phyloP scores from a whole-genome alignment of 2,113 vertebrate species.

The Chaetops frenatus region DNA sequence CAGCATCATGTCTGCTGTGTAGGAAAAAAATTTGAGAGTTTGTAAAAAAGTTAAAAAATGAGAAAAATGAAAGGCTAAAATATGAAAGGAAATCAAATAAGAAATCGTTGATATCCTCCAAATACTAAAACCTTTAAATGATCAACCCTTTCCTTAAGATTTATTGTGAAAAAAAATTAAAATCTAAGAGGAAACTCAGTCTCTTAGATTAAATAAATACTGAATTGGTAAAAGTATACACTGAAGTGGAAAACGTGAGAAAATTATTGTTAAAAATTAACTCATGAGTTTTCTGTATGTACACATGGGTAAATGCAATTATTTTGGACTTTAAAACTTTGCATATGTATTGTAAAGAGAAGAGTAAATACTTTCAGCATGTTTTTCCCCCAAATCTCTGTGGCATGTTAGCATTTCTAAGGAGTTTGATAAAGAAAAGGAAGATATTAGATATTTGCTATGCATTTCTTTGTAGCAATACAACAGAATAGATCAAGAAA shows the following conservation, averaged over 20 bases:
- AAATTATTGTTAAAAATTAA: not conserved
- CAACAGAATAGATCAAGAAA: not conserved
- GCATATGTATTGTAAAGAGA: not conserved
- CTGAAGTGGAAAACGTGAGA: not conserved
- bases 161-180: not conserved
- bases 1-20: not conserved
- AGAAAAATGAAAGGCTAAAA: not conserved
- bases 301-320: not conserved
- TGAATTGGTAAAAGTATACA: not conserved
- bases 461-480: not conserved
- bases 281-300: not conserved
- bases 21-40: not conserved
- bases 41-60: not conserved
- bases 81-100: not conserved
- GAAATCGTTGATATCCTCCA: not conserved
- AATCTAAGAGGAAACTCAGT: not conserved
- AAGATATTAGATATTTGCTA: not conserved
- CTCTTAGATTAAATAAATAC: not conserved
- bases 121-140: not conserved
- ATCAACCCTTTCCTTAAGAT: not conserved
- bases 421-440: not conserved
- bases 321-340: not conserved
- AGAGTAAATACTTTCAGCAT: not conserved
- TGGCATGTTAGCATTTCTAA: not conserved
- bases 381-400: not conserved